Evolutionary conservation across 2,113 vertebrate genomes (phyloP), one percentile per base, ranked within the genome.

Genomic region (Narcine bancroftii): DNA sequence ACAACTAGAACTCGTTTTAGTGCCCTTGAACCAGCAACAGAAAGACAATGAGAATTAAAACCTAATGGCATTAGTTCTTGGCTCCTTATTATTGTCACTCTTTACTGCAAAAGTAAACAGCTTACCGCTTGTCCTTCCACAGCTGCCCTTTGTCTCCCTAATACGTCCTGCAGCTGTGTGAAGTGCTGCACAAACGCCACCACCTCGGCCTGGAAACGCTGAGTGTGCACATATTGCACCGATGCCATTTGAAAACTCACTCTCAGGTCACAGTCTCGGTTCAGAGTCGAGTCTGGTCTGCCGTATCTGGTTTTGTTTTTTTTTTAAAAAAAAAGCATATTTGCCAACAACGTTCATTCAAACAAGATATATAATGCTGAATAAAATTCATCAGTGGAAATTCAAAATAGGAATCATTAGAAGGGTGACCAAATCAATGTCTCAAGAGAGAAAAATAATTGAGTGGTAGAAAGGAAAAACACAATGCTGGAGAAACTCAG

Each of bases 181-280:
- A 99, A 99, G 63, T 99, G 98, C 85, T 99, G 99, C 66, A 99
- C 97, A 93, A 99, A 99, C 39, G 98, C 95, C 76, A 99, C 97
- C 94, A 99, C 97, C 94, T 99, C 99, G 0, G 97, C 96, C 95
- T 99, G 98, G 93, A 99, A 99, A 77, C 99, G 98, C 95, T 99
- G 99, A 0, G 99, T 99, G 92, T 99, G 99, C 56, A 99, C 97
- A 0, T 99, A 99, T 95, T 98, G 98, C 11, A 99, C 99, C 0
- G 99, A 99, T 0, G 99, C 98, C 98, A 99, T 99, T 85, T 97
- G 95, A 0, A 99, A 94, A 42, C 94, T 97, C 83, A 99, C 95
- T 0, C 96, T 96, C 0, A 97, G n/a, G 85, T 99, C 99, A 19
- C 96, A 98, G 0, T 98, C 97, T 3, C 98, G 94, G 92, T 95